phyloP scores from a whole-genome alignment of 2,113 vertebrate genomes.

The Perognathus longimembris region DNA sequence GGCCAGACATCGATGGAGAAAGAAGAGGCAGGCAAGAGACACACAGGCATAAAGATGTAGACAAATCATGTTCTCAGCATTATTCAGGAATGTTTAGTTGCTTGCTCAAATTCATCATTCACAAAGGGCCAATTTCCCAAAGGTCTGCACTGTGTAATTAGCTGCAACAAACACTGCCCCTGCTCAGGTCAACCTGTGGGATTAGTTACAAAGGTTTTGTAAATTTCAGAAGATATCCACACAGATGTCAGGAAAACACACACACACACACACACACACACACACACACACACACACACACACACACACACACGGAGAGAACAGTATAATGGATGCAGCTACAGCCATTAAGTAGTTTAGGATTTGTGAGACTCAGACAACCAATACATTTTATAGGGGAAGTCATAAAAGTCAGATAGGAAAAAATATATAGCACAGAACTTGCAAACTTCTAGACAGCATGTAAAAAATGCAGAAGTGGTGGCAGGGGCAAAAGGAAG shows the following conservation, averaged over 20 bases:
- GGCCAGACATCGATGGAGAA: conserved; percentile 6
- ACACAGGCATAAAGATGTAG: conserved; percentile 39
- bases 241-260: conserved; percentile 72
- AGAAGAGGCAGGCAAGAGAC: conserved; percentile 11
- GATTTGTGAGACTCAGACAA: conserved; percentile 81
- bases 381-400: conserved; percentile 79
- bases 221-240: conserved; percentile 88
- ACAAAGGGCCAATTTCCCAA: conserved; percentile 81
- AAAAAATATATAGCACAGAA: conserved; percentile 81
- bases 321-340: conserved; percentile 68
- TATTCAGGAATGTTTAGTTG: conserved; percentile 77
- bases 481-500: conserved; percentile 77
- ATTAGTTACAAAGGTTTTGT: conserved; percentile 88
- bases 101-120: conserved; percentile 81
- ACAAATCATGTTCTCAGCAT: conserved; percentile 59
- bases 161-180: conserved; percentile 84
- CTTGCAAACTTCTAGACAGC: conserved; percentile 83
- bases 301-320: conserved; percentile 46
- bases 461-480: conserved; percentile 80
- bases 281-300: conserved; percentile 63
- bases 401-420: conserved; percentile 80
- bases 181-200: conserved; percentile 82
- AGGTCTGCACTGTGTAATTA: conserved; percentile 88
- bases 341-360: conserved; percentile 78
- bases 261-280: conserved; percentile 56